Evolutionary conservation across 2,888 invertebrate species (phyloP).

Genomic region (Labia minor): DNA sequence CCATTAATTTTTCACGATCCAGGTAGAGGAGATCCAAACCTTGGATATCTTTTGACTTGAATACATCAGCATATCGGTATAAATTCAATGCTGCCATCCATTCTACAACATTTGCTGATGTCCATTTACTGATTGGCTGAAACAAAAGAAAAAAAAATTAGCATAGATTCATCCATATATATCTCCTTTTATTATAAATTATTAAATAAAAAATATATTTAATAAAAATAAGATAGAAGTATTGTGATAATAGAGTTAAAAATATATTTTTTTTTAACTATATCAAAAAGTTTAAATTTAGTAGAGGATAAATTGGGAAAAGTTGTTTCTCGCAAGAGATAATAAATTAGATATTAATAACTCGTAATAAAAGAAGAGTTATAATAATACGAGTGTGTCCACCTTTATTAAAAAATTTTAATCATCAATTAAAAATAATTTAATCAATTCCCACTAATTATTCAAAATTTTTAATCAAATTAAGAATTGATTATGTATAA

Average conservation of each 20-base stretch:
- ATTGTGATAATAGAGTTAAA: not conserved
- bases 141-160: slow-evolving; percentile 30
- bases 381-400: too few relatives aligned
- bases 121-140: slow-evolving; percentile 60
- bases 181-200: not conserved
- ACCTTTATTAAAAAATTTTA: too few relatives aligned
- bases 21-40: slow-evolving; percentile 53
- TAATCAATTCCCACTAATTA: too few relatives aligned
- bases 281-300: not conserved
- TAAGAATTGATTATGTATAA: too few relatives aligned
- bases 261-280: not conserved
- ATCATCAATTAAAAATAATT: too few relatives aligned
- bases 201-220: not conserved
- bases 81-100: slow-evolving; percentile 66
- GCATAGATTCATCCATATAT: too few relatives aligned
- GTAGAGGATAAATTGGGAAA: not conserved
- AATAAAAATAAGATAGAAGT: not conserved
- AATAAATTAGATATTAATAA: too few relatives aligned
- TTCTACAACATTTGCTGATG: slow-evolving; percentile 55
- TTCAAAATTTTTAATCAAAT: too few relatives aligned
- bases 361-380: too few relatives aligned
- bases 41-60: slow-evolving; percentile 57
- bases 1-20: slow-evolving; percentile 55
- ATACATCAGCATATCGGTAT: slow-evolving; percentile 58
- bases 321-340: not conserved